These are phyloP conservation scores for Megaceryle maxima DNA, from an alignment of 2,113 vertebrate species.

Conservation along the genomic window DNA sequence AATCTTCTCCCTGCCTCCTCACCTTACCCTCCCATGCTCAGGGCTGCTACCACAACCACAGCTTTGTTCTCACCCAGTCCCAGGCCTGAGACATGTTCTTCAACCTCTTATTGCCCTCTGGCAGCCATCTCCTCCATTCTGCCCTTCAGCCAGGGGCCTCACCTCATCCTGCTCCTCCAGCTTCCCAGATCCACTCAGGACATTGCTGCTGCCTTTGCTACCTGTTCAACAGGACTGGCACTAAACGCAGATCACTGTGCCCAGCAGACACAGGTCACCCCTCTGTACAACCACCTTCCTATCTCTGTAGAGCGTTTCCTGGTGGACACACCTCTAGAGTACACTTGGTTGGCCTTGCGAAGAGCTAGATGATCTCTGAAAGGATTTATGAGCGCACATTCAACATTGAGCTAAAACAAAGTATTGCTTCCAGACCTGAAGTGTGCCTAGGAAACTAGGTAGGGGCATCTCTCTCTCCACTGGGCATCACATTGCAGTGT, in stretches of 20 bases:
- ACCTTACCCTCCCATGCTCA: neutral
- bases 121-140: neutral
- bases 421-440: neutral
- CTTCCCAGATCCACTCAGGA: neutral
- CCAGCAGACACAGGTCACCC: neutral
- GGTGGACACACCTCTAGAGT: neutral
- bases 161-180: neutral
- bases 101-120: neutral
- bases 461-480: neutral
- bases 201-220: neutral
- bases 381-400: neutral
- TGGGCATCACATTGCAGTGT: neutral
- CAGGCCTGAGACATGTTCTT: neutral
- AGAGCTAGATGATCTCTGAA: neutral
- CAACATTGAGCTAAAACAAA: neutral
- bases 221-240: neutral
- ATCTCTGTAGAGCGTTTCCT: neutral
- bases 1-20: neutral
- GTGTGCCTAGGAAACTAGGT: neutral
- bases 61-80: neutral
- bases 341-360: fast-evolving
- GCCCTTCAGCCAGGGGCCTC: neutral
- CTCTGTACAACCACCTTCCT: neutral
- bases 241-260: neutral
- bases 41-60: neutral